Conservation (phyloP, 2,888 invertebrate genomes). For the Elaeidobius kamerunicus region DNA sequence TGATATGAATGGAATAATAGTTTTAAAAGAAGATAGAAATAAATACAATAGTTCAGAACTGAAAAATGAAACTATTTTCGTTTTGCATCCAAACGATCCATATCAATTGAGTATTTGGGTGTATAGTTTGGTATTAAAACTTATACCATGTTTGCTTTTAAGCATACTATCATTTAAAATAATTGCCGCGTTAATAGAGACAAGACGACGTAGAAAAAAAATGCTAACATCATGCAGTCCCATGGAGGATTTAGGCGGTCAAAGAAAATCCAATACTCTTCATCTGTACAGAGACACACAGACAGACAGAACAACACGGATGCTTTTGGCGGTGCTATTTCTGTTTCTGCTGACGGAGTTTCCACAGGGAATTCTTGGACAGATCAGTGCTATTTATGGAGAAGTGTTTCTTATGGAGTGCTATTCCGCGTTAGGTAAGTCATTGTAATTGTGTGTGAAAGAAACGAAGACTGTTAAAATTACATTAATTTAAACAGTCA, state of each 20-base stretch:
- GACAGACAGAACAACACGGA: conserved; percentile 79
- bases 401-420: conserved; percentile 30
- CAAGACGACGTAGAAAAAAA: conserved; percentile 29
- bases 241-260: conserved; percentile 25
- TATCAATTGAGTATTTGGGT: conserved; percentile 32
- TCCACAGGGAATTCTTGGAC: conserved; percentile 58
- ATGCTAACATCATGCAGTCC: conserved; percentile 27
- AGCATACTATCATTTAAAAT: conserved; percentile 33
- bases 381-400: conserved; percentile 46
- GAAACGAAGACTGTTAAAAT: neutral
- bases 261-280: conserved; percentile 21
- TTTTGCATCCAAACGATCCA: conserved; percentile 30
- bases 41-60: conserved; percentile 23
- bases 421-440: conserved; percentile 32
- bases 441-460: too few species aligned
- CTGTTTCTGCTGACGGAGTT: conserved; percentile 83
- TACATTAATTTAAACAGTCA: too few species aligned
- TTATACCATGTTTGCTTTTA: conserved; percentile 33
- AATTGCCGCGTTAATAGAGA: conserved; percentile 32
- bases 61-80: conserved; percentile 32
- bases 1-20: conserved; percentile 31
- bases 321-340: conserved; percentile 78
- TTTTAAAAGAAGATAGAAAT: conserved; percentile 28
- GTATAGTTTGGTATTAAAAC: conserved; percentile 32
- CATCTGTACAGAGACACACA: conserved; percentile 54